phyloP scores from a whole-genome alignment of 1,140 invertebrate genomes.

The Drosophila guanche region DNA sequence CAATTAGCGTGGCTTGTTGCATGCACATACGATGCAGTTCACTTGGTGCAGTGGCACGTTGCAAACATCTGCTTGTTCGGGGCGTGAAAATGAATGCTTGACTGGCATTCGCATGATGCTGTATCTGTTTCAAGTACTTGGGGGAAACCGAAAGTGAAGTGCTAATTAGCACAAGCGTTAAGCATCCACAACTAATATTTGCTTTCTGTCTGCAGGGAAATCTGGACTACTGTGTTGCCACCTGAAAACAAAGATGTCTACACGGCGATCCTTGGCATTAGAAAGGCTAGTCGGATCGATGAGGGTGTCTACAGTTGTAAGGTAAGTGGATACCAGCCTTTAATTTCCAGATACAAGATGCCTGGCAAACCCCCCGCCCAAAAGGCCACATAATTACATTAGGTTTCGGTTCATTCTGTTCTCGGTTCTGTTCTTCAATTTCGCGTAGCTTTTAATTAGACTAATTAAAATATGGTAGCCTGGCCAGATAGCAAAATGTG shows the following conservation, averaged over 20 bases:
- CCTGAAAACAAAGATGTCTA: slow-evolving; percentile 88
- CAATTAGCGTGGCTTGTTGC: slow-evolving; percentile 63
- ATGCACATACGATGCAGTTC: slow-evolving; percentile 60
- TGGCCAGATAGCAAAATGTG: slow-evolving; percentile 12
- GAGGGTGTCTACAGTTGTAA: slow-evolving; percentile 90
- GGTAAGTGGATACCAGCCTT: slow-evolving; percentile 51
- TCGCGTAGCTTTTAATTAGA: slow-evolving; percentile 53
- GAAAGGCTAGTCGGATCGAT: slow-evolving; percentile 87
- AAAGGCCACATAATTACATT: slow-evolving; percentile 54
- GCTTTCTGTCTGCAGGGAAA: slow-evolving; percentile 84
- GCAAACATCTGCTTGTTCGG: slow-evolving; percentile 17
- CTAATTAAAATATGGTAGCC: slow-evolving; percentile 60
- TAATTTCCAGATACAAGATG: slow-evolving; percentile 3
- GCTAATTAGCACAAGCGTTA: slow-evolving; percentile 49
- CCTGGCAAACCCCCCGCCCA: slow-evolving; percentile 8
- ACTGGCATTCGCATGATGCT: slow-evolving; percentile 25
- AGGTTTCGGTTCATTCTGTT: slow-evolving; percentile 35
- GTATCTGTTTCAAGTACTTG: slow-evolving; percentile 45
- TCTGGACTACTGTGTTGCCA: slow-evolving; percentile 86
- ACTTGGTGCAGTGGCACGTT: slow-evolving; percentile 26
- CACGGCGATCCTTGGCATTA: slow-evolving; percentile 88
- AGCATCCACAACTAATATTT: slow-evolving; percentile 1
- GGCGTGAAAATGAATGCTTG: slow-evolving; percentile 69
- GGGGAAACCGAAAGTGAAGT: slow-evolving; percentile 59
- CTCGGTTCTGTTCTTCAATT: slow-evolving; percentile 39